Evolutionary conservation across 2,888 invertebrate genomes (phyloP).

Genomic region (Amblyjoppa fuscipennis): DNA sequence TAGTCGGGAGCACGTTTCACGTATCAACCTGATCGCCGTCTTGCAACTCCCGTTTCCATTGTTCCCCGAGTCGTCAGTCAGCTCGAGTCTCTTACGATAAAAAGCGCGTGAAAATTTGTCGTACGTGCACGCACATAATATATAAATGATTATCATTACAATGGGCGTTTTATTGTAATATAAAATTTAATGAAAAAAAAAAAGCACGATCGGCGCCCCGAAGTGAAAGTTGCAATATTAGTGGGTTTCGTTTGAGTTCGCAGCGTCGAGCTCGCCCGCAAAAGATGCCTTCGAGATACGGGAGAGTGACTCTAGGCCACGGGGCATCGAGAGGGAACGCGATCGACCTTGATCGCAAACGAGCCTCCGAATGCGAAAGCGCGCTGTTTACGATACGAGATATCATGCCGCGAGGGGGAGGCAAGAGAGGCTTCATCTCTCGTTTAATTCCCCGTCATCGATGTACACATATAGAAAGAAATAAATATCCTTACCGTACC

Average conservation of each 20-base stretch:
- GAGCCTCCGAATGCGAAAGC: constrained; percentile 65
- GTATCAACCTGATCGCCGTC: neutral
- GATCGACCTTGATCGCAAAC: constrained; percentile 69
- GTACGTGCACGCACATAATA: neutral
- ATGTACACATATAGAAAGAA: constrained; percentile 22
- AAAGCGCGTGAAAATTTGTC: neutral
- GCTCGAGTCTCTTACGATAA: neutral
- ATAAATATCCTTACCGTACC: constrained; percentile 21
- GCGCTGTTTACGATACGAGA: constrained; percentile 46
- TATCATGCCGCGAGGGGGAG: constrained; percentile 16
- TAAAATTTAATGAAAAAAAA: neutral
- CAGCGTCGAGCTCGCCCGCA: constrained; percentile 35
- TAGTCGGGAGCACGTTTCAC: constrained; percentile 3
- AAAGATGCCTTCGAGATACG: constrained; percentile 67
- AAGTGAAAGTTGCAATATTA: constrained; percentile 72
- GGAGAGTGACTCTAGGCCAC: constrained; percentile 65
- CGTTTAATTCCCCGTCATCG: constrained; percentile 31
- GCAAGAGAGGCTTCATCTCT: constrained; percentile 36
- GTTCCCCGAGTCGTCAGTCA: neutral
- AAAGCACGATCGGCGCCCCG: constrained; percentile 33
- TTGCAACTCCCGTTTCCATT: neutral
- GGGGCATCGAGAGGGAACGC: constrained; percentile 53
- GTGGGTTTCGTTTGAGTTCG: constrained; percentile 57
- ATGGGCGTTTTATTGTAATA: neutral
- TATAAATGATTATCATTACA: neutral